Conservation (phyloP, 2,888 invertebrate genomes). For the Ferrisia virgata region DNA sequence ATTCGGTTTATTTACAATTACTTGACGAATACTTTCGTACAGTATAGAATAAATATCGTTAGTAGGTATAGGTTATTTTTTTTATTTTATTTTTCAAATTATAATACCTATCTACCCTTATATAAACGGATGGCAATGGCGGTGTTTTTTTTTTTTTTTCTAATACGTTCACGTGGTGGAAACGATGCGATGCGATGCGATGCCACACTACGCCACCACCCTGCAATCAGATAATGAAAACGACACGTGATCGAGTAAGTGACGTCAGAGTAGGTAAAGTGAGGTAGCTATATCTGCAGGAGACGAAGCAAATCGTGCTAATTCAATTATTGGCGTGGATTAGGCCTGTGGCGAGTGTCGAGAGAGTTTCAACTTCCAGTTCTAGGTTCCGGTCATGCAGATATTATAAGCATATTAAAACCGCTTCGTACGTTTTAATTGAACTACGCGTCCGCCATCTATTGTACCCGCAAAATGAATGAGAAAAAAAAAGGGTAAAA, state of each 20-base stretch:
- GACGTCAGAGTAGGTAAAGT: too few relatives aligned
- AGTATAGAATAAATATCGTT: background rate
- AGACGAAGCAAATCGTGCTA: constrained; percentile 27
- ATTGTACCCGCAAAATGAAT: background rate
- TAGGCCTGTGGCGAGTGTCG: background rate
- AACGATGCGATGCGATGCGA: too few relatives aligned
- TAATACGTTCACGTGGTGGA: background rate
- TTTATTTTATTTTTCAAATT: background rate
- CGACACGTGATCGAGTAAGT: constrained; percentile 25
- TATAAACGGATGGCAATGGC: background rate
- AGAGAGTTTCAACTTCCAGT: background rate
- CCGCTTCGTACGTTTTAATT: constrained; percentile 22
- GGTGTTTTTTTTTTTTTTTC: background rate
- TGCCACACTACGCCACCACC: too few relatives aligned
- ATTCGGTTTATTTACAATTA: constrained; percentile 24
- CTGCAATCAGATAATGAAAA: constrained; percentile 4
- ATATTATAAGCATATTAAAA: constrained; percentile 27
- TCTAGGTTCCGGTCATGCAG: constrained; percentile 26
- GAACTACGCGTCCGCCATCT: background rate
- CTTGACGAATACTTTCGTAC: background rate
- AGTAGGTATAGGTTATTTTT: background rate
- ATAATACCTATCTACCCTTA: background rate
- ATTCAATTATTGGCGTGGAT: constrained; percentile 35
- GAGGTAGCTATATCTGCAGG: background rate
- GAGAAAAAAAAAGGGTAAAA: background rate